Base-by-base conservation (phyloP, 2,113 vertebrate genomes). In the Cynoglossus semilaevis region DNA sequence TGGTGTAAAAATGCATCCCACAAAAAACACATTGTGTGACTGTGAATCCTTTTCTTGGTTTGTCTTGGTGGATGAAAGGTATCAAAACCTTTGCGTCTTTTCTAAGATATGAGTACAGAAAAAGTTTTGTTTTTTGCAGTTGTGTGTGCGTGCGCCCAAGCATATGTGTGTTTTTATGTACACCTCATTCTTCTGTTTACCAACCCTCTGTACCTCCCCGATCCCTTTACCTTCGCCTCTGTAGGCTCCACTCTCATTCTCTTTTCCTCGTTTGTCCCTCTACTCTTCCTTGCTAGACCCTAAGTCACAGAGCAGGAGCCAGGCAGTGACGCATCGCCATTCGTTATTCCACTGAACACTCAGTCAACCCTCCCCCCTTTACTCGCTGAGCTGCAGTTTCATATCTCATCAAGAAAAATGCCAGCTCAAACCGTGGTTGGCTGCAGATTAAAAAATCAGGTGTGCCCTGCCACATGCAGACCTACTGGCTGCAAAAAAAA, bases 291-390 rank as follows among this genome's bases (percentile, higher is more conserved):
- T 1, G 2, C 14, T 42, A 3, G 2, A 4, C 38, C 58, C 54
- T 70, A 34, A 51, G 67, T 88, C 81, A 88, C 51, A 19, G 79
- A 76, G 63, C 41, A 54, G 63, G 65, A 74, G 71, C 71, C 85
- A 55, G 58, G 47, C 49, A 70, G 76, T 74, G 85, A 85, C 47
- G 77, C 77, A 87, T 69, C 58, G 41, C 77, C 77, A 88, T 90
- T 90, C 75, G 67, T 84, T 90, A 91, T 89, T 90, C 89, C 84
- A 58, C 62, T 79, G 74, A 87, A 72, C 84, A 81, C 87, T 88
- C 86, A 76, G 80, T 79, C 70, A 78, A 84, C 77, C 78, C 79
- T 66, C 78, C 73, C 72, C 22, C 22, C 22, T 29, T 29, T 29
- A 29, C 22, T 29, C 2, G 87, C 85, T 55, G 66, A 82, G 73